Base-by-base conservation (phyloP, 2,888 invertebrate genomes). In the Oscheius sp. region DNA sequence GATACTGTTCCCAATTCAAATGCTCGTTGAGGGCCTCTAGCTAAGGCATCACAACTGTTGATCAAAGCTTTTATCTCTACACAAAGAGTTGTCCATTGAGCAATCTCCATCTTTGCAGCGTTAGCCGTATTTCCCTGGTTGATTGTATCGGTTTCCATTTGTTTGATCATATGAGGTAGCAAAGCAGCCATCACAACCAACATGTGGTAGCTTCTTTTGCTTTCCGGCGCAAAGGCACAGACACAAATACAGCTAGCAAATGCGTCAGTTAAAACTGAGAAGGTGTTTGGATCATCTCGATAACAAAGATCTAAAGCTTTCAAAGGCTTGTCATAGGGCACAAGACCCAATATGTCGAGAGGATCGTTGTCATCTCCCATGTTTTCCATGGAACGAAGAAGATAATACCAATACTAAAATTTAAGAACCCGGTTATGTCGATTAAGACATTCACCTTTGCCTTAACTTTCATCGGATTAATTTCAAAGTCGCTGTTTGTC, bases 171-270 rank as follows among this genome's bases (percentile, higher is more conserved):
- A 83, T 95, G 94, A 0, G 97, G 97, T 47, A 98, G 88, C 81
- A 97, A 93, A 1, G 97, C 95, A 89, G 98, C 96, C 72, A 98
- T 88, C 82, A 97, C 78, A 2, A 83, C 77, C 73, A 85, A 73
- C 90, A 90, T 90, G 82, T 90, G 90, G 73, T 87, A 87, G 70
- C 88, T 88, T 41, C 90, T 85, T 69, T 87, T 91, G 67, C 96
- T 95, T 87, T 98, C 97, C 5, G 97, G 94, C 0, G 97, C 93
- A 87, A 97, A 98, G 0, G 96, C 95, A 4, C 97, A 94, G 0
- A 98, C 97, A 91, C 98, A 97, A 0, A 98, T 95, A 86, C 97
- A 97, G 65, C 97, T 90, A n/a, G 95, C 95, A 85, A 98, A 94
- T 81, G 95, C 95, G 86, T 98, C 97, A 4, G 86, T 84, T 71